Base-by-base conservation (phyloP, 2,797 vertebrate genomes). In the Crocodylus rhombifer region DNA sequence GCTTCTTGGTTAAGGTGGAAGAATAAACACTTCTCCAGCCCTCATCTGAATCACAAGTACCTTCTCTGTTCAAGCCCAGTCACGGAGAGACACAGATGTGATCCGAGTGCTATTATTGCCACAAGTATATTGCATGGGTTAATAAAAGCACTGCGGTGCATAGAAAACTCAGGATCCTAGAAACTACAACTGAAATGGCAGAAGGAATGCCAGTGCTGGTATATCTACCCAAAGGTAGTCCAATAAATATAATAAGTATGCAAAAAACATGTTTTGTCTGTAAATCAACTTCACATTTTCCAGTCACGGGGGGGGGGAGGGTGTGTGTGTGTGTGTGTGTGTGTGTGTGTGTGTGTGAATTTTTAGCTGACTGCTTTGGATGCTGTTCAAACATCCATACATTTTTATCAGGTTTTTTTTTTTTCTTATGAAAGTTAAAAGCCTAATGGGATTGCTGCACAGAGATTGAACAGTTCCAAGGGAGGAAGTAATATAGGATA, bases 401-500 rank as follows among this genome's bases (percentile, higher is more conserved):
- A 58, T 96, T 97, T 98, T 97, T 97, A 97, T 98, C 97, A 88
- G 61, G 64, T 65, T 30, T 69, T 62, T 69, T 83, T 87, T 93
- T 94, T 90, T 67, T 78, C 84, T 76, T 97, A 90, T 87, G 95
- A 93, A 97, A 95, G 96, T 97, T 96, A 96, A 94, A 95, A 92
- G 95, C 89, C 97, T 97, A 90, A 81, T 92, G 97, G 97, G 97
- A 97, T 94, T 12, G 1, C 96, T 76, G 88, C 95, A 95, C 83
- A 92, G 94, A 93, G 96, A 92, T 60, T 15, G 92, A 96, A 88
- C 4, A 28, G 97, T 96, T 97, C 96, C 96, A 85, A 64, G 94
- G 92, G 95, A 98, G 97, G 98, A 98, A 97, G 97, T 95, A 69
- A 93, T 93, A 93, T 73, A 87, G 97, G 97, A 96, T 97, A 95